Percentiles rank a stretch among this genome's conserved stretches.
Evolutionary conservation across 2,797 vertebrate genomes (phyloP).

Genomic region (Amniataba percoides): DNA sequence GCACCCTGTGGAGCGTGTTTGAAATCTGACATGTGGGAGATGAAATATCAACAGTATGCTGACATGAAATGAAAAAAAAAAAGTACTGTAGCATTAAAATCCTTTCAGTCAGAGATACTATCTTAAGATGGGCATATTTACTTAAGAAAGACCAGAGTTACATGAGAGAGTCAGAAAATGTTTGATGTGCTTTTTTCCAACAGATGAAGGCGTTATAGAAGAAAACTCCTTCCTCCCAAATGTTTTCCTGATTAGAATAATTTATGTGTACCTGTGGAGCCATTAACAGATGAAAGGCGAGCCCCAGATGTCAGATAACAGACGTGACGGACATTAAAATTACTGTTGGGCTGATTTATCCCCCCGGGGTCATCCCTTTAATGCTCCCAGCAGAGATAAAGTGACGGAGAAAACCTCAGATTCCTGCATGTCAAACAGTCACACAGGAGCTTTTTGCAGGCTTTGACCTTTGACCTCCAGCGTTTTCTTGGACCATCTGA

Average conservation of each 20-base stretch:
- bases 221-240: background rate
- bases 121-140: background rate
- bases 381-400: background rate
- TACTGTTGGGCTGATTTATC: slow-evolving; percentile 21
- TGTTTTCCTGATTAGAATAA: slow-evolving; percentile 1
- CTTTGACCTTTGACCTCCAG: background rate
- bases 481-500: background rate
- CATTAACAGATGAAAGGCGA: slow-evolving; percentile 20
- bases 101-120: background rate
- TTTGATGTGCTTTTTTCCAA: background rate
- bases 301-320: slow-evolving; percentile 29
- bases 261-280: slow-evolving; percentile 14
- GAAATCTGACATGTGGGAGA: background rate
- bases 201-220: background rate
- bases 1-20: background rate
- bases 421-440: background rate
- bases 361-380: background rate
- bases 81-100: background rate
- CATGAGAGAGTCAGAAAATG: background rate
- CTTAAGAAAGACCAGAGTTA: background rate
- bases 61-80: background rate
- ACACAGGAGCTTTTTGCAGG: background rate
- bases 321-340: slow-evolving; percentile 23
- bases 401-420: background rate
- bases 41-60: background rate